These are phyloP conservation scores for Brachypalpus laphriformis DNA, from an alignment of 2,888 invertebrate species.

Conservation along the genomic window DNA sequence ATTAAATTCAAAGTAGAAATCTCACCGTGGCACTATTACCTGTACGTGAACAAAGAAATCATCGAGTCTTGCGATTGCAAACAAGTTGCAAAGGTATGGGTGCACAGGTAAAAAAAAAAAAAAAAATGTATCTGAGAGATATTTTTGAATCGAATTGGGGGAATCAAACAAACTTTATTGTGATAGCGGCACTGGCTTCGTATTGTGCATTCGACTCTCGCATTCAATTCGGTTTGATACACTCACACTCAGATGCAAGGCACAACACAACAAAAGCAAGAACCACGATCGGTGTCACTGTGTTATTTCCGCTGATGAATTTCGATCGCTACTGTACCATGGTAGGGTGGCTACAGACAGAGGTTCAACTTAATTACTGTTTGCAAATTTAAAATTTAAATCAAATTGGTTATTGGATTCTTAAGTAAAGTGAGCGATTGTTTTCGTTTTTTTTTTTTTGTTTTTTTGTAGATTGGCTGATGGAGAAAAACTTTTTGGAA, in stretches of 20 bases:
- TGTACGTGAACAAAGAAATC: slow-evolving; percentile 35
- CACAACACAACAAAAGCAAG: not conserved
- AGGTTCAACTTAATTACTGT: not conserved
- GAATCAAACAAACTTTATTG: slow-evolving; percentile 39
- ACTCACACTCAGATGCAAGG: not conserved
- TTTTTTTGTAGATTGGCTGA: not conserved
- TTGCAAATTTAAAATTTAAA: slow-evolving; percentile 3
- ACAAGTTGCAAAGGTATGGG: slow-evolving; percentile 6
- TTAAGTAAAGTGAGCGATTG: not conserved
- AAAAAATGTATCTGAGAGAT: slow-evolving; percentile 9
- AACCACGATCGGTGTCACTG: slow-evolving; percentile 40
- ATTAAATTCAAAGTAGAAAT: slow-evolving; percentile 10
- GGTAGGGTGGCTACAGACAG: slow-evolving; percentile 33
- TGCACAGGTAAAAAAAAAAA: slow-evolving; percentile 48
- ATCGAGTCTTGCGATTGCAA: not conserved
- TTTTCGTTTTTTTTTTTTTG: not conserved
- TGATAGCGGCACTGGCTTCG: slow-evolving; percentile 14
- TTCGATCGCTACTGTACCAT: slow-evolving; percentile 45
- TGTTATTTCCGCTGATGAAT: slow-evolving; percentile 24
- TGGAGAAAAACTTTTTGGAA: not conserved
- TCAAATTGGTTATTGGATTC: not conserved
- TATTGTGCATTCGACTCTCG: slow-evolving; percentile 35
- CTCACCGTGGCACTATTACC: slow-evolving; percentile 21
- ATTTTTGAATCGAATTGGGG: slow-evolving; percentile 17
- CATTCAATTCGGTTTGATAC: not conserved